Conservation (phyloP, 2,797 vertebrate species). For the Limnodromus scolopaceus region DNA sequence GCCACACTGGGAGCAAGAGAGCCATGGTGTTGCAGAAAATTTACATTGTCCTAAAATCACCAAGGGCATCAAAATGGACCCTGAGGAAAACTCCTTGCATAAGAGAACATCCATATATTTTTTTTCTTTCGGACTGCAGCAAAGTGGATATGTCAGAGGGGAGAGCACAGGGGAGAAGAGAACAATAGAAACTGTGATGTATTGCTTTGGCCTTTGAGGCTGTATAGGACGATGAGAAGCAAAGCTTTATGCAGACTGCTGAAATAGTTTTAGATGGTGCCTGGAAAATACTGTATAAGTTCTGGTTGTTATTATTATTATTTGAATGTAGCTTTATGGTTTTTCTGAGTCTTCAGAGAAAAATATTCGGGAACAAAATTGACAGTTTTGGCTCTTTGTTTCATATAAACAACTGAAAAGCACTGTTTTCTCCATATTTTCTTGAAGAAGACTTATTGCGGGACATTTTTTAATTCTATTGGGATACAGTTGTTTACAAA, state of each 20-base stretch:
- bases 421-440: background rate
- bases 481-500: background rate
- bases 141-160: background rate
- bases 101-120: background rate
- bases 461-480: background rate
- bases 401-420: background rate
- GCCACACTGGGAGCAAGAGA: background rate
- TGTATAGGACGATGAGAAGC: background rate
- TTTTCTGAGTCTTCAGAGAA: background rate
- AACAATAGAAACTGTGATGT: background rate
- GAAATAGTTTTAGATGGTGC: background rate
- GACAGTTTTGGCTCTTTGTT: background rate
- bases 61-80: fast-evolving
- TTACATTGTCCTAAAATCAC: background rate
- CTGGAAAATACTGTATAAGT: background rate
- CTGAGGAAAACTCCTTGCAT: background rate
- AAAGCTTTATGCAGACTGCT: background rate
- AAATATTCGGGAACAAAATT: background rate
- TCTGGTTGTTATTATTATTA: background rate
- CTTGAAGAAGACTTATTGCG: background rate
- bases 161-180: background rate
- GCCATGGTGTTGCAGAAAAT: background rate
- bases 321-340: background rate
- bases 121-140: background rate
- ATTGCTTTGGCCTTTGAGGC: background rate